Evolutionary conservation across 2,113 vertebrate genomes (phyloP).

Genomic region (Fukomys damarensis): DNA sequence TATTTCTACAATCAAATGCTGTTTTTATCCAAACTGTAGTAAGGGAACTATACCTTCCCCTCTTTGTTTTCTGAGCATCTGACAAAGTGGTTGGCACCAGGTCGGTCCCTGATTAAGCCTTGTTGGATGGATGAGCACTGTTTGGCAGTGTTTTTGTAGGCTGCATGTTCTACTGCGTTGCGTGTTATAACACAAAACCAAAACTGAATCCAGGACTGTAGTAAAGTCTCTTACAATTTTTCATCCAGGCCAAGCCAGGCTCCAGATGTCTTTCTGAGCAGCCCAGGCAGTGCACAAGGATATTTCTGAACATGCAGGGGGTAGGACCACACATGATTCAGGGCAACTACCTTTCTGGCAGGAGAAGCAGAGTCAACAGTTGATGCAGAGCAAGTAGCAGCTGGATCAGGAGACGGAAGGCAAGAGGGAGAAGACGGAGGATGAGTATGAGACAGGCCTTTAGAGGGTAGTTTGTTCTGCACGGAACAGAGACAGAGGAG

Average conservation of each 20-base stretch:
- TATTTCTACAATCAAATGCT: background rate
- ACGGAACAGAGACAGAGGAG: conserved; percentile 85
- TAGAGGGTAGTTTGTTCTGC: conserved; percentile 87
- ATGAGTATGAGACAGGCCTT: conserved; percentile 84
- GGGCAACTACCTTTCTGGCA: conserved; percentile 87
- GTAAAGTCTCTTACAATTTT: background rate
- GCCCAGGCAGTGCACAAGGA: background rate
- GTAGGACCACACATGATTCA: background rate
- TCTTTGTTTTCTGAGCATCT: background rate
- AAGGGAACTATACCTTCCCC: background rate
- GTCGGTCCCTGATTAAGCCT: background rate
- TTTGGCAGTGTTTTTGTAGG: background rate
- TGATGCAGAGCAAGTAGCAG: conserved; percentile 86
- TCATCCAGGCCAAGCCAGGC: background rate
- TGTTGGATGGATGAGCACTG: background rate
- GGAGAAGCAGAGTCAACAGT: conserved; percentile 82
- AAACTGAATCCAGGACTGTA: background rate
- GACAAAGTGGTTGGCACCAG: background rate
- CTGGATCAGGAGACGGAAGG: conserved; percentile 87
- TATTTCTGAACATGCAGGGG: background rate
- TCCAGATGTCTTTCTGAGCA: background rate
- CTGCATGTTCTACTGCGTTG: background rate
- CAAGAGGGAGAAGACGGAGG: conserved; percentile 84
- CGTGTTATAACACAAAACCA: background rate
- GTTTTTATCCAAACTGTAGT: background rate